Evolutionary conservation across 2,888 invertebrate genomes (phyloP), one percentile per base, ranked within the genome.

Genomic region (Candidula unifasciata): DNA sequence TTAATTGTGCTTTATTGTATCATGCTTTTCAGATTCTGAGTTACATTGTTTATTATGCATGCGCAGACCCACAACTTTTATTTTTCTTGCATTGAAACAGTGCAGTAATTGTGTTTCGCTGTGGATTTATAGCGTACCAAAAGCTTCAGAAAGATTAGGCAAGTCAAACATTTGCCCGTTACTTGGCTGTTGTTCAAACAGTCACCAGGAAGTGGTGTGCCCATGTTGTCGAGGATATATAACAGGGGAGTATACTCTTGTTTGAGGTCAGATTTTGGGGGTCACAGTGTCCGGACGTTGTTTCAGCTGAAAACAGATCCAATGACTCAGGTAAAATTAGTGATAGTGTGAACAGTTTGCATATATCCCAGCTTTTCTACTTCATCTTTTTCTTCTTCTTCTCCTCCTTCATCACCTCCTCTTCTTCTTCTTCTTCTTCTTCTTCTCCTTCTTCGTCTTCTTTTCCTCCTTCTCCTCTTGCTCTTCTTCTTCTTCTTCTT

Each of bases 151-250:
- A 60, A 60, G n/a, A n/a, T 60, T n/a, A 60, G 21, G n/a, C 60
- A 6, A 60, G n/a, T 21, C n/a, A n/a, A 21, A 60, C 21, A n/a
- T n/a, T 21, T 60, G 18, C 6, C n/a, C n/a, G 18, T n/a, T 60
- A 44, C 44, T 10, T 44, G 44, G 37, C 37, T 44, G 16, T 0
- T 52, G 73, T 5, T 35, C 18, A 16, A 71, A 71, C 24, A 37
- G 2, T 44, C 8, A 52, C 52, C 5, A 37, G 44, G 44, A 27
- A 73, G 44, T 44, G 18, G 60, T 21, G 3, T 60, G 8, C 73
- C 3, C 1, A 60, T 77, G 57, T 35, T 60, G 57, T 30, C 77
- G 30, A 60, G 60, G 54, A 60, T 57, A 60, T 77, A 60, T 77
- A 60, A 13, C 33, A 33, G 77, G 6, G 27, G 60, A 27, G 8